A percentile compares a stretch with the other conserved stretches of the same genome.
Evolutionary conservation across 2,888 invertebrate species (phyloP).

Genomic region (Phoenoteleia sp.): DNA sequence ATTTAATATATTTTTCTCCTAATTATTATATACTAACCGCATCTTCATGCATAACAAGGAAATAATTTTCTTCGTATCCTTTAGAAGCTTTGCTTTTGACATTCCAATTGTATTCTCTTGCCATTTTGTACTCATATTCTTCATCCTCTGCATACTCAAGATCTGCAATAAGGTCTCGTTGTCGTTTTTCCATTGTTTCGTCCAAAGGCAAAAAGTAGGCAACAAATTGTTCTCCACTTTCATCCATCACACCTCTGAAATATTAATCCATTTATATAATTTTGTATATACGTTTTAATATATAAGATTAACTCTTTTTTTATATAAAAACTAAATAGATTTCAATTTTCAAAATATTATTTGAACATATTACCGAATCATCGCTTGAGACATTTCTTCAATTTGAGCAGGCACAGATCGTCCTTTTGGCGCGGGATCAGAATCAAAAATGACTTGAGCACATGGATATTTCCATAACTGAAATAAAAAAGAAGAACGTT

Average conservation of each 20-base stretch:
- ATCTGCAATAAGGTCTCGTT: slow-evolving; percentile 92
- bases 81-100: slow-evolving; percentile 98
- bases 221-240: slow-evolving; percentile 99
- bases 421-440: slow-evolving; percentile 98
- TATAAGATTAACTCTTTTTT: no score
- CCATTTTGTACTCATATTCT: slow-evolving; percentile 98
- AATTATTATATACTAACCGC: slow-evolving; percentile 88
- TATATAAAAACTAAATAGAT: no score
- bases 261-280: slow-evolving; percentile 20
- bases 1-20: no score
- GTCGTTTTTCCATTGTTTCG: slow-evolving; percentile 95
- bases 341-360: no score
- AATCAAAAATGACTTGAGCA: slow-evolving; percentile 99
- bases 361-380: slow-evolving; percentile 92
- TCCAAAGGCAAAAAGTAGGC: slow-evolving; percentile 99
- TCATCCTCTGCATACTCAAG: slow-evolving; percentile 95
- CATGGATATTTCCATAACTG: slow-evolving; percentile 99
- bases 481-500: slow-evolving; percentile 72
- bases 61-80: slow-evolving; percentile 99
- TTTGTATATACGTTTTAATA: no score
- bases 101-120: slow-evolving; percentile 99
- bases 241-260: slow-evolving; percentile 98
- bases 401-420: slow-evolving; percentile 95
- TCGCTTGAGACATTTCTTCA: slow-evolving; percentile 99
- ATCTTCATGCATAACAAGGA: slow-evolving; percentile 96